A percentile compares a stretch with the other conserved stretches of the same genome.
phyloP scores from a whole-genome alignment of 2,888 invertebrate genomes.

The Rotaria socialis region DNA sequence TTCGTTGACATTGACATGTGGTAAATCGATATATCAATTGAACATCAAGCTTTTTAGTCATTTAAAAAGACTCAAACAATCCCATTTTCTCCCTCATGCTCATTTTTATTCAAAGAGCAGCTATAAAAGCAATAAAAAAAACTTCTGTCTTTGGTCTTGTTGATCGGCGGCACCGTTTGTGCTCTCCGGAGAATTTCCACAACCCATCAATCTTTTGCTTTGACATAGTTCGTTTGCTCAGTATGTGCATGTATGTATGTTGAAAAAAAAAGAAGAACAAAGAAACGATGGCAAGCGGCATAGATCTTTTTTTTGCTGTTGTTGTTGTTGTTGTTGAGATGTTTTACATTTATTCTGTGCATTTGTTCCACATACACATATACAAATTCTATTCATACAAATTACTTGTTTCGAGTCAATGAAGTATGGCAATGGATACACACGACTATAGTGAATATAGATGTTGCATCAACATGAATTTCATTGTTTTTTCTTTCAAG shows the following conservation, averaged over 20 bases:
- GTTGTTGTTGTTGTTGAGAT: neutral
- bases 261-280: slow-evolving; percentile 20
- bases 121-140: slow-evolving; percentile 8
- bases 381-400: neutral
- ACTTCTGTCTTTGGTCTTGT: slow-evolving; percentile 9
- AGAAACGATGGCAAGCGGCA: neutral
- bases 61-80: neutral
- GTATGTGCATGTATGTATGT: neutral
- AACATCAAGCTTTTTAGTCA: neutral
- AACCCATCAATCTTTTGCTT: slow-evolving; percentile 19
- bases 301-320: neutral
- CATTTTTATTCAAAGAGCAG: neutral
- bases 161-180: slow-evolving; percentile 20
- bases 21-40: slow-evolving; percentile 26
- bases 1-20: slow-evolving; percentile 15
- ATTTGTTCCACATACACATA: neutral
- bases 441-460: too few relatives aligned
- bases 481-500: neutral
- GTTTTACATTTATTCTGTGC: neutral
- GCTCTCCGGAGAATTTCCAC: slow-evolving; percentile 23
- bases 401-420: neutral
- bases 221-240: slow-evolving; percentile 26
- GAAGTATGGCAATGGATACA: neutral
- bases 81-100: neutral
- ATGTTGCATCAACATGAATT: neutral